Evolutionary conservation across 2,797 vertebrate genomes (phyloP).

Genomic region (Poeciliopsis gracilis): DNA sequence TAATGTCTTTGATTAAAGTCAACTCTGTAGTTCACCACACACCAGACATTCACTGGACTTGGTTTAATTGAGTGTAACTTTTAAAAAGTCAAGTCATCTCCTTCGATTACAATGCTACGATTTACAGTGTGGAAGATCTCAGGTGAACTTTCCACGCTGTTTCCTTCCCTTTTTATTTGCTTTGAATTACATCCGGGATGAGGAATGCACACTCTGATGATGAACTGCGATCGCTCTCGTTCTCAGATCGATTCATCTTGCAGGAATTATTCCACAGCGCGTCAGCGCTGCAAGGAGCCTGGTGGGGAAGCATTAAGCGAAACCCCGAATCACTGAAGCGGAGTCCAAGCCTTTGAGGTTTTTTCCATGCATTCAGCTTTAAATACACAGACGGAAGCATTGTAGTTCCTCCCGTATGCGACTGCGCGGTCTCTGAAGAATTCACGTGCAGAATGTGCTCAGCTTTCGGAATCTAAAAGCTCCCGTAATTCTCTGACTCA

Average conservation of each 20-base stretch:
- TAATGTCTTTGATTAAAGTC: too few relatives aligned
- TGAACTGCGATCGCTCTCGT: not conserved
- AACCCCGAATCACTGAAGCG: not conserved
- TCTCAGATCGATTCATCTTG: slow-evolving; percentile 18
- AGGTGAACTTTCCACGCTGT: slow-evolving; percentile 24
- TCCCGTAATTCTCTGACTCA: slow-evolving; percentile 5
- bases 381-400: not conserved
- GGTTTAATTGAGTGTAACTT: too few relatives aligned
- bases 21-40: too few relatives aligned
- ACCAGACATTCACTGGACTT: too few relatives aligned
- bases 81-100: too few relatives aligned
- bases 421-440: not conserved
- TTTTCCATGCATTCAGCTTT: not conserved
- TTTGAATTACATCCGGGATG: slow-evolving; percentile 16
- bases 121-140: slow-evolving; percentile 10
- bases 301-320: not conserved
- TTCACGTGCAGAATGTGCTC: not conserved
- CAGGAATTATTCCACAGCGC: not conserved
- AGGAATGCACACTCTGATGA: not conserved
- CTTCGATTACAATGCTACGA: too few relatives aligned
- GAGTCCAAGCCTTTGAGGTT: not conserved
- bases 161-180: slow-evolving; percentile 33
- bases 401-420: not conserved
- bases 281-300: not conserved
- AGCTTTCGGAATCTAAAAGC: not conserved